Evolutionary conservation across 2,797 vertebrate species (phyloP), one percentile per base, ranked within the genome.

Genomic region (Cirrhinus molitorella): DNA sequence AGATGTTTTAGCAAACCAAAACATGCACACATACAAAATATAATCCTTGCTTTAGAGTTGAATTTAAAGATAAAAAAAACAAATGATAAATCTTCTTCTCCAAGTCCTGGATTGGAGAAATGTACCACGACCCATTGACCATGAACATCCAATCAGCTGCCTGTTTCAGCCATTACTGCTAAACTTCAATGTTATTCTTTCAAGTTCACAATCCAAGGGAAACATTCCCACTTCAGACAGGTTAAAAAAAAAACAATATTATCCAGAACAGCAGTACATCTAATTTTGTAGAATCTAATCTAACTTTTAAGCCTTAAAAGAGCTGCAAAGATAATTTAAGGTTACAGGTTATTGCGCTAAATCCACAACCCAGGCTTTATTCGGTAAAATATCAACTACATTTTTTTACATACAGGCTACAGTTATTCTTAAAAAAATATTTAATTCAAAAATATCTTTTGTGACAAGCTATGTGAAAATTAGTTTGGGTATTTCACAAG

Each of bases 101-200:
- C 84, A 85, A 85, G 89, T 88, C 86, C 87, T 88, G 87, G 85
- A 93, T 83, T 81, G 71, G 84, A 79, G 87, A 91, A 91, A 89
- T 79, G 80, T 63, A 79, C 81, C 70, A 23, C 83, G 86, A 91
- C 91, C 89, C 88, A 85, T 84, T 92, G 92, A 93, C 91, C 73
- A n/a, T 28, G 73, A 86, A 86, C 85, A 90, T 89, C 91, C 91
- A 92, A 94, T 91, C 89, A 92, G 85, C 83, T 88, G 83, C 85
- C 85, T 65, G 65, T 86, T 91, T 89, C 83, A 91, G 80, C 83
- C 90, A 92, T 92, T 91, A 90, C 84, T 81, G 85, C 91, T 92
- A 81, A 91, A 91, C 68, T 86, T 45, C 83, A 85, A 84, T 85
- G 86, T 86, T 73, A 78, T 87, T 83, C 81, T 89, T 76, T 82